Conservation (phyloP, 2,797 vertebrate genomes). For the Poecilia velifera region DNA sequence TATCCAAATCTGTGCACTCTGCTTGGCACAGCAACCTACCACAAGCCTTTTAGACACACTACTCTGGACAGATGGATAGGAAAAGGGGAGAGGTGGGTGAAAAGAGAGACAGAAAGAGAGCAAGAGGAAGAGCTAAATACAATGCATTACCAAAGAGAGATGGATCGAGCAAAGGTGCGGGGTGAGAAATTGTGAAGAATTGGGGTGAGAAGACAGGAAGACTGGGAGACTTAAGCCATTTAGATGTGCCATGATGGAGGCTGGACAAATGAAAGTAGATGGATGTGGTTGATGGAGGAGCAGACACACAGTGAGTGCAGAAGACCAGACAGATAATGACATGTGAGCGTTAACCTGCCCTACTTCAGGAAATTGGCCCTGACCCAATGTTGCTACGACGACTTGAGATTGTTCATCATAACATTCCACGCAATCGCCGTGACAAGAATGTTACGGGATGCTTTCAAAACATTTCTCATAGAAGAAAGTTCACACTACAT, state of each 20-base stretch:
- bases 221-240: constrained; percentile 39
- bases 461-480: too few relatives aligned
- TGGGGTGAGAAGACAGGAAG: constrained; percentile 25
- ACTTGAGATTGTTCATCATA: constrained; percentile 36
- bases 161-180: constrained; percentile 45
- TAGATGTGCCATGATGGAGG: constrained; percentile 44
- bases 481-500: not conserved
- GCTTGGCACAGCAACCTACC: constrained; percentile 63
- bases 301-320: constrained; percentile 44
- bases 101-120: constrained; percentile 3
- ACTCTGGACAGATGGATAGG: constrained; percentile 68
- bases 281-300: constrained; percentile 52
- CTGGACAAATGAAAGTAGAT: constrained; percentile 52
- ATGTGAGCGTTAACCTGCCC: constrained; percentile 55
- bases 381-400: constrained; percentile 47
- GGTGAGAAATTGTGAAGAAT: constrained; percentile 51
- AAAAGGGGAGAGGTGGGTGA: constrained; percentile 1
- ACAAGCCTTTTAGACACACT: constrained; percentile 73
- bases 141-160: constrained; percentile 58
- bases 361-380: constrained; percentile 62
- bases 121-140: constrained; percentile 32
- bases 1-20: constrained; percentile 77
- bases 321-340: constrained; percentile 43
- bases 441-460: not conserved
- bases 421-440: not conserved